phyloP scores from a whole-genome alignment of 2,888 invertebrate genomes.

The Microplitis deprimator region DNA sequence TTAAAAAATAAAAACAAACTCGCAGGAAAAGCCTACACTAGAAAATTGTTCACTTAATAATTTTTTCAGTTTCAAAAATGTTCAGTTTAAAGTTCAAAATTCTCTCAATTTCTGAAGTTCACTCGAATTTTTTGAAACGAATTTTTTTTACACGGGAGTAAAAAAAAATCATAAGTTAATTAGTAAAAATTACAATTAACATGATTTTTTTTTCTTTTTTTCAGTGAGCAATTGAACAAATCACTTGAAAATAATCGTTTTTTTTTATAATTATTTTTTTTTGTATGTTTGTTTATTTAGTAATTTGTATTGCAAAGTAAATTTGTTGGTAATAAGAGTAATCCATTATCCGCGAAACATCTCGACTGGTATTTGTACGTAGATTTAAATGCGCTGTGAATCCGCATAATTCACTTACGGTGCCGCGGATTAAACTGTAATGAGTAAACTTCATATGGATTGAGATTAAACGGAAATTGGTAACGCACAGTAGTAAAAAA shows the following conservation, averaged over 20 bases:
- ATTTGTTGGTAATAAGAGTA: not conserved
- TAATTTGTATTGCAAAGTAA: not conserved
- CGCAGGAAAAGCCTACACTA: too few species aligned
- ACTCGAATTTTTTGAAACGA: too few species aligned
- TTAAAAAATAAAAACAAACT: too few species aligned
- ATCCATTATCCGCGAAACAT: constrained; percentile 6
- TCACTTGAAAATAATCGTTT: too few species aligned
- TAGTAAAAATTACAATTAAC: not conserved
- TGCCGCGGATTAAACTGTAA: constrained; percentile 21
- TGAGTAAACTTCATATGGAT: constrained; percentile 23
- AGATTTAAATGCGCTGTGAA: constrained; percentile 26
- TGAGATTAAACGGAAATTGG: constrained; percentile 42
- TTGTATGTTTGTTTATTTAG: constrained; percentile 2
- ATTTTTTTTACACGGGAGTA: too few species aligned
- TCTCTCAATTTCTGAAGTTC: too few species aligned
- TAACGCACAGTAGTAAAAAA: constrained; percentile 46
- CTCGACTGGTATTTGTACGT: constrained; percentile 15
- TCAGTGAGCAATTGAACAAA: not conserved
- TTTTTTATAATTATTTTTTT: constrained; percentile 47
- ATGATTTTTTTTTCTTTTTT: not conserved
- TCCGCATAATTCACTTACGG: constrained; percentile 22
- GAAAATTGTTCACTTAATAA: too few species aligned
- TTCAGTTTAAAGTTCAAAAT: too few species aligned
- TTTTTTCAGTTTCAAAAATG: too few species aligned
- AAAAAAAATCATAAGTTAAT: too few species aligned